Evolutionary conservation across 2,113 vertebrate genomes (phyloP), one percentile per base, ranked within the genome.

Genomic region (Empidonax traillii): DNA sequence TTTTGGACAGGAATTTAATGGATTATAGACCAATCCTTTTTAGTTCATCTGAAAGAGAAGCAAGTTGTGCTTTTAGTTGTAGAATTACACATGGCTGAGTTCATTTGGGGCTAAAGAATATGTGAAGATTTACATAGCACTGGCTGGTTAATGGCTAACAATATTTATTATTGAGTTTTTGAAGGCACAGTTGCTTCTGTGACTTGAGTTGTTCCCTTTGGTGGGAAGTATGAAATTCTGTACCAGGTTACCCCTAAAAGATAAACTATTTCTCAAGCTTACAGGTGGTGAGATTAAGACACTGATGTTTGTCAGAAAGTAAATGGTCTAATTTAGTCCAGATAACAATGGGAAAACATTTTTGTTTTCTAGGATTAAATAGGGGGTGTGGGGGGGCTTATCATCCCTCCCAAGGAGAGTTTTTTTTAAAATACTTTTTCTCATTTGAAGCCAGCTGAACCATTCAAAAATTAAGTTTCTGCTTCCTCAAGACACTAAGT

Each of bases 101-200:
- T 89, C 56, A 10, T 27, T 22, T 58, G 12, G 7, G 35, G 24
- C 15, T 9, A 16, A 15, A 28, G 21, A 59, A 65, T 71, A 76
- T 1, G 27, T 65, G 83, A 71, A 18, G 39, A 33, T 97, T 91
- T 59, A 51, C 47, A 19, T 49, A 80, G 79, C 18, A 5, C 37
- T 89, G 47, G 51, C 62, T 79, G 89, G 62, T 59, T 94, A 87
- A 78, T 93, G 82, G 89, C 85, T 85, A 95, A 81, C 46, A 58
- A 15, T 55, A 9, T 9, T 92, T 89, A 35, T 39, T 85, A 44
- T 43, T 0, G 3, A 66, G 12, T 69, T 52, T 71, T 76, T 90
- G 67, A 47, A 94, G 88, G 74, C 53, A 74, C 44, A 93, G 46
- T 31, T 78, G 77, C 90, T 76, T 71, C 58, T 93, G 46, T 51